These are phyloP conservation scores for Epinephelus cyanopodus DNA, from an alignment of 2,113 vertebrate species.

Conservation along the genomic window DNA sequence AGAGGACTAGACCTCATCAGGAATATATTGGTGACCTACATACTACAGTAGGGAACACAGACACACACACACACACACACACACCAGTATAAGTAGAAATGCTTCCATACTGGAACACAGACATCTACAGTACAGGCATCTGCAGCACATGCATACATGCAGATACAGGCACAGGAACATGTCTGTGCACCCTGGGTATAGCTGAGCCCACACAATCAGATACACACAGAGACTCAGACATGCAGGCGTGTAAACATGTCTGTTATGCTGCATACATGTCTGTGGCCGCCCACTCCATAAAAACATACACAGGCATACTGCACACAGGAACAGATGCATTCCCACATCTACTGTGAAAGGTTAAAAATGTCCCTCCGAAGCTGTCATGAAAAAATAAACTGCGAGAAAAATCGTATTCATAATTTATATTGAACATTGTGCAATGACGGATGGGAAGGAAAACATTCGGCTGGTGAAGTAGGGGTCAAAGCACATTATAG, in stretches of 20 bases:
- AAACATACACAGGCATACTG: conserved; percentile 6
- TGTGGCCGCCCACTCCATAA: conserved; percentile 26
- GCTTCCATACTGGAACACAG: conserved; percentile 33
- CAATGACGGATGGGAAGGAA: not conserved
- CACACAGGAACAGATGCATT: conserved; percentile 7
- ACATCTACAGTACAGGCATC: conserved; percentile 15
- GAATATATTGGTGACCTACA: conserved; percentile 83
- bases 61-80: conserved; percentile 19
- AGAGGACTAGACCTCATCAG: conserved; percentile 81
- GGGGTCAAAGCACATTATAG: not conserved
- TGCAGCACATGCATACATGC: conserved; percentile 15
- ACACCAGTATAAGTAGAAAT: conserved; percentile 40
- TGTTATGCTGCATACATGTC: conserved; percentile 22
- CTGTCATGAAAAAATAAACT: not conserved
- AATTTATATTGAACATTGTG: conserved; percentile 3
- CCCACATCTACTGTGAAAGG: conserved; percentile 11
- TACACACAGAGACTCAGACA: conserved; percentile 9
- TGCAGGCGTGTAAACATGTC: conserved; percentile 22
- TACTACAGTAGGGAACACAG: conserved; percentile 63
- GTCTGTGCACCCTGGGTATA: conserved; percentile 18
- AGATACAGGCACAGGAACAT: conserved; percentile 45
- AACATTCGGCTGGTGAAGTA: not conserved
- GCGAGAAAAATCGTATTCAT: not conserved
- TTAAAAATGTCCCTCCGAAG: not conserved
- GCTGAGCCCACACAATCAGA: conserved; percentile 35